A percentile compares a stretch with the other conserved stretches of the same genome.
phyloP scores from a whole-genome alignment of 2,113 vertebrate genomes.

The Tetrax tetrax region DNA sequence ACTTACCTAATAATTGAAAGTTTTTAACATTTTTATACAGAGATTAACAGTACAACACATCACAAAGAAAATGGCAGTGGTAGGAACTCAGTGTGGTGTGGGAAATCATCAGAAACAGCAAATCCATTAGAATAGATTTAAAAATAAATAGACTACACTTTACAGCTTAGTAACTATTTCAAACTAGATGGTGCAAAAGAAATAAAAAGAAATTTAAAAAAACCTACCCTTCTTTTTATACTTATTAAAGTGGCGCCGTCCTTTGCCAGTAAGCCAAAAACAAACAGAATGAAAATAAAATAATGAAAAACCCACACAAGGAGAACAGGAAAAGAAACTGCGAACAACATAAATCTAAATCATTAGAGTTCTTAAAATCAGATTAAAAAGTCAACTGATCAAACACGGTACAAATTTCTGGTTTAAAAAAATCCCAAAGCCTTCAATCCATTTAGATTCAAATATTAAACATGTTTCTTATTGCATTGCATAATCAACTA shows the following conservation, averaged over 20 bases:
- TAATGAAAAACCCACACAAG: constrained; percentile 57
- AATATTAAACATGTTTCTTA: constrained; percentile 42
- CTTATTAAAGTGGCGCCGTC: constrained; percentile 74
- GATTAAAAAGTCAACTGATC: constrained; percentile 26
- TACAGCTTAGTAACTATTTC: constrained; percentile 14
- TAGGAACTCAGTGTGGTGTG: background rate
- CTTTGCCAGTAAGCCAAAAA: constrained; percentile 71
- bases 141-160: constrained; percentile 26
- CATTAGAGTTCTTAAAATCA: constrained; percentile 44
- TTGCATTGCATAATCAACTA: background rate
- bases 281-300: constrained; percentile 66
- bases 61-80: background rate
- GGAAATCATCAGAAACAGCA: background rate
- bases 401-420: background rate
- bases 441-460: background rate
- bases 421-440: background rate
- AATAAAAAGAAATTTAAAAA: constrained; percentile 59
- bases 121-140: constrained; percentile 1
- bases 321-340: constrained; percentile 39
- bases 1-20: constrained; percentile 43
- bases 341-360: constrained; percentile 36
- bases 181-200: constrained; percentile 44
- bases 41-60: constrained; percentile 16
- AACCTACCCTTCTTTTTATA: constrained; percentile 71
- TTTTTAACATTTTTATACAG: background rate